Evolutionary conservation across 2,888 invertebrate species (phyloP).

Genomic region (Ormyrus pomaceus): DNA sequence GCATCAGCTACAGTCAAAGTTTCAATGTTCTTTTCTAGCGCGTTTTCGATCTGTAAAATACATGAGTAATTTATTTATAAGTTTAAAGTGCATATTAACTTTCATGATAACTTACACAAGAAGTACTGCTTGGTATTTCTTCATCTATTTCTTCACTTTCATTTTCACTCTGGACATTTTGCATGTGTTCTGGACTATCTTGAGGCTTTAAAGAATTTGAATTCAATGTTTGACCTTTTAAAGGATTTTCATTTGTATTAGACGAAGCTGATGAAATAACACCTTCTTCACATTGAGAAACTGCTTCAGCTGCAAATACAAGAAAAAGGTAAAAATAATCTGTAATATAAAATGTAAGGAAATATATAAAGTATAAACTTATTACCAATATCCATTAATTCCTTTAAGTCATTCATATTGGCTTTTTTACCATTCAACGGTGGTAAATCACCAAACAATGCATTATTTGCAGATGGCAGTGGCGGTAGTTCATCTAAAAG

Average conservation of each 20-base stretch:
- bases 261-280: constrained; percentile 71
- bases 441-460: constrained; percentile 72
- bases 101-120: constrained; percentile 68
- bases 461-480: constrained; percentile 67
- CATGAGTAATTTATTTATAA: constrained; percentile 27
- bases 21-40: constrained; percentile 19
- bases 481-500: constrained; percentile 68
- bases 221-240: constrained; percentile 56
- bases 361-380: constrained; percentile 49
- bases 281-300: constrained; percentile 71
- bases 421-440: constrained; percentile 72
- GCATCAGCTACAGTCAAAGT: constrained; percentile 1
- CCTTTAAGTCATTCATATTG: constrained; percentile 72
- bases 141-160: constrained; percentile 72
- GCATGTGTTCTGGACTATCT: constrained; percentile 65
- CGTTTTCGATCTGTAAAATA: constrained; percentile 68
- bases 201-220: too few relatives aligned
- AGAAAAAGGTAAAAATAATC: too few relatives aligned
- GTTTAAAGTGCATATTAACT: not conserved
- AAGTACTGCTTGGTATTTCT: constrained; percentile 70
- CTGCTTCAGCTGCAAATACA: constrained; percentile 62
- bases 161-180: constrained; percentile 68
- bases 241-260: constrained; percentile 68
- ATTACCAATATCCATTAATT: constrained; percentile 72
- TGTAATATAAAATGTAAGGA: not conserved